Conservation (phyloP, 2,113 vertebrate genomes). For the Pygoscelis antarcticus region DNA sequence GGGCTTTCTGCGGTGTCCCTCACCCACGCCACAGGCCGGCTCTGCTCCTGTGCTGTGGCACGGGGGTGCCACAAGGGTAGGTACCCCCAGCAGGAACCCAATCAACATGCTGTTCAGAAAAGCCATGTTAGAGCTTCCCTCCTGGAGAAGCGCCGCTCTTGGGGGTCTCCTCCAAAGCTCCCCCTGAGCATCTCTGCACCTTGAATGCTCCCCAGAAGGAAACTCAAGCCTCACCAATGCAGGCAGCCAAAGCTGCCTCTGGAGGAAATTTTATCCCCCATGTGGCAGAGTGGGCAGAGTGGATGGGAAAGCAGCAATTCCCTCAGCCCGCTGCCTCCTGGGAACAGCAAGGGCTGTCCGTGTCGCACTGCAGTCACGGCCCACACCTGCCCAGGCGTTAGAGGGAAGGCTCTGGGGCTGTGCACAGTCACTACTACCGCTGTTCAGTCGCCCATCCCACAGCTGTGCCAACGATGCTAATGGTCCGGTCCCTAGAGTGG, state of each 20-base stretch:
- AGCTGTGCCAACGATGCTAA: background rate
- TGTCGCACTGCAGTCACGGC: background rate
- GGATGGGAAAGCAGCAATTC: background rate
- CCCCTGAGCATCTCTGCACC: background rate
- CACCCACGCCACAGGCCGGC: accelerated
- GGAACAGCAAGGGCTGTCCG: background rate
- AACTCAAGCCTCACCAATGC: background rate
- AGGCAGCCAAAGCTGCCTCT: background rate
- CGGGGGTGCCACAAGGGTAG: background rate
- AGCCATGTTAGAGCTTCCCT: background rate
- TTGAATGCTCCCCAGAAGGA: accelerated
- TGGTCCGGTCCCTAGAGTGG: background rate
- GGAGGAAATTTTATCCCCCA: background rate
- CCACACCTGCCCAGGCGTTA: accelerated
- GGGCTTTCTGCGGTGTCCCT: background rate
- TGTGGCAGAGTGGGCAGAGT: background rate
- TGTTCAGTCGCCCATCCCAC: background rate
- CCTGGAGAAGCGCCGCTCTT: accelerated
- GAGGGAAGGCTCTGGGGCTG: background rate
- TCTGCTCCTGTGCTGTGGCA: background rate
- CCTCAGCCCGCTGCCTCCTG: background rate
- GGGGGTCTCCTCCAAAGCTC: background rate
- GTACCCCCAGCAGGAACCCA: background rate
- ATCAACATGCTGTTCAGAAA: background rate
- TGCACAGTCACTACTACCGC: background rate